A percentile compares a stretch with the other conserved stretches of the same genome.
phyloP scores from a whole-genome alignment of 1,140 invertebrate genomes.

The Eubasilissa regina region DNA sequence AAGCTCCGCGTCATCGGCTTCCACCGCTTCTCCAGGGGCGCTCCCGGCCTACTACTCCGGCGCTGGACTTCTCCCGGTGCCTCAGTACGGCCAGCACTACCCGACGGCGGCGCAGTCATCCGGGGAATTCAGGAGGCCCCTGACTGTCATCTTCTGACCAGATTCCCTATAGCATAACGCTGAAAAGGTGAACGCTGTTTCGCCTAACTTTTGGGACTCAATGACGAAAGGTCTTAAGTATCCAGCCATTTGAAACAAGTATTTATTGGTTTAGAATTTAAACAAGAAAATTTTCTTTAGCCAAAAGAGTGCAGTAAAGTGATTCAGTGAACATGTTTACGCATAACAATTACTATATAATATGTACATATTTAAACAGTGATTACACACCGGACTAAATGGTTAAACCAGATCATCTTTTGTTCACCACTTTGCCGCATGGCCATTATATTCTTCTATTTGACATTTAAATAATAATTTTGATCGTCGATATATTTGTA shows the following conservation, averaged over 20 bases:
- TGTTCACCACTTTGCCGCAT: not conserved
- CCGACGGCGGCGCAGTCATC: constrained; percentile 68
- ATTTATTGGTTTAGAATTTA: constrained; percentile 1
- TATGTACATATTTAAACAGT: constrained; percentile 7
- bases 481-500: not conserved
- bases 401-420: constrained; percentile 1
- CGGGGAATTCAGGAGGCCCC: constrained; percentile 82
- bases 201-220: constrained; percentile 21
- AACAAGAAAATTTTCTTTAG: not conserved
- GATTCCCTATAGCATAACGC: constrained; percentile 65
- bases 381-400: not conserved
- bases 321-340: not conserved
- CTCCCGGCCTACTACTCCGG: constrained; percentile 76
- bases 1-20: constrained; percentile 75
- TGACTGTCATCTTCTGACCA: constrained; percentile 92
- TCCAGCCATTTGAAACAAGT: constrained; percentile 35
- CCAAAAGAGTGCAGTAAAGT: not conserved
- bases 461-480: not conserved
- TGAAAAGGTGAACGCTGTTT: constrained; percentile 18
- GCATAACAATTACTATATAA: not conserved
- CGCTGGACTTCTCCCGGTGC: constrained; percentile 75
- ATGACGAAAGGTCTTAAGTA: constrained; percentile 29
- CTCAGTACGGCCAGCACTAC: constrained; percentile 78
- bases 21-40: constrained; percentile 76
- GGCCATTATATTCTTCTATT: constrained; percentile 1